A percentile compares a stretch with the other conserved stretches of the same genome.
These are phyloP conservation scores for Cryptus viduatorius DNA, from an alignment of 2,888 invertebrate genomes.

Conservation along the genomic window DNA sequence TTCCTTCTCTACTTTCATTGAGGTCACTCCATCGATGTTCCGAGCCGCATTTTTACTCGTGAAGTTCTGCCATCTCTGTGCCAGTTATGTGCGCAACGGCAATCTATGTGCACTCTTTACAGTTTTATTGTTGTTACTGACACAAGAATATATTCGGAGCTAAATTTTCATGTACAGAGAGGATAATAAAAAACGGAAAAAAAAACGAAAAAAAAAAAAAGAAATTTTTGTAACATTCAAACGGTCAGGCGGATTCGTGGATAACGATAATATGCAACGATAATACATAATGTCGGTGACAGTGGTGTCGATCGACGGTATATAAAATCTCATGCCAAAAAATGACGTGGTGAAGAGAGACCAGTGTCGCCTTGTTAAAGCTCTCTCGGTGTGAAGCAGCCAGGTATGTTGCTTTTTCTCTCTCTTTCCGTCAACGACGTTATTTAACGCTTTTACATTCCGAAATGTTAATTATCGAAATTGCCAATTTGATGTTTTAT, in stretches of 20 bases:
- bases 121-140: slow-evolving; percentile 78
- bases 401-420: slow-evolving; percentile 64
- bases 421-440: not conserved
- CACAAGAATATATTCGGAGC: slow-evolving; percentile 73
- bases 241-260: slow-evolving; percentile 52
- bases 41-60: not conserved
- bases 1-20: not conserved
- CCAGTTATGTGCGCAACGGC: slow-evolving; percentile 65
- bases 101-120: slow-evolving; percentile 73
- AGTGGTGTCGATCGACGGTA: slow-evolving; percentile 70
- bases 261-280: slow-evolving; percentile 34
- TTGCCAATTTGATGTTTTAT: slow-evolving; percentile 16
- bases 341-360: slow-evolving; percentile 80
- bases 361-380: slow-evolving; percentile 67
- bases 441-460: not conserved
- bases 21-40: slow-evolving; percentile 27
- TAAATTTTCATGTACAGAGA: slow-evolving; percentile 72
- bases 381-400: slow-evolving; percentile 62
- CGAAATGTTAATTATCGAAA: not conserved
- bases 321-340: slow-evolving; percentile 76
- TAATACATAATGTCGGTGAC: slow-evolving; percentile 65
- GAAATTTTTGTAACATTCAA: slow-evolving; percentile 70
- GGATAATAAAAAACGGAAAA: slow-evolving; percentile 39
- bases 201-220: slow-evolving; percentile 23
- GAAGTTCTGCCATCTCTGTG: slow-evolving; percentile 15